Evolutionary conservation across 1,140 invertebrate genomes (phyloP), one percentile per base, ranked within the genome.

Genomic region (Papilio polytes): DNA sequence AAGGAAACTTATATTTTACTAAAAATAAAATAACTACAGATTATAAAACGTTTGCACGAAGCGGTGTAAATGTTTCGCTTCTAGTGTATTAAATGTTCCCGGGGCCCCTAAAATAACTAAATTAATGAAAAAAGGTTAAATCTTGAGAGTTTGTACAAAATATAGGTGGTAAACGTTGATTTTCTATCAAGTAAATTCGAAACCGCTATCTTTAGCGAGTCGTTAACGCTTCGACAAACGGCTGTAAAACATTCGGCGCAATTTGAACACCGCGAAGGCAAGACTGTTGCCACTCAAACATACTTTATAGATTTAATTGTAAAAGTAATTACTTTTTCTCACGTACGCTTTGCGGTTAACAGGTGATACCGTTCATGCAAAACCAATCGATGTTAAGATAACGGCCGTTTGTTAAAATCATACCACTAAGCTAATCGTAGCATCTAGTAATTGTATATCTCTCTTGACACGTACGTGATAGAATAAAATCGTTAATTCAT

Each of bases 181-280:
- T 91, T 90, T 90, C 86, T 90, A 89, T 90, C 86, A 92, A 87
- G 87, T 88, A 86, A 89, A 88, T 90, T 86, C 86, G 82, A 88
- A 90, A 89, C 88, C 90, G 90, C 87, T 87, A 93, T 89, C 82
- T 93, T 93, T 93, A 92, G 88, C 91, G 85, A 88, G 89, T 88
- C 89, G 91, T 92, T 90, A 93, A 89, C 86, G 84, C 83, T 89
- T 88, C 81, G 81, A 85, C 84, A 86, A 86, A 87, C 86, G 81
- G 81, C 85, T 85, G 81, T 86, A 89, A 88, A 88, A 84, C 86
- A 87, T 89, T 88, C 83, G 82, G 81, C 81, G 82, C 81, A 86
- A 84, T 84, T 84, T 78, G 74, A 82, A 13, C 73, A 74, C 46
- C 20, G 73, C 73, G 46, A 74, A 74, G 74, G 53, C 20, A 76